Evolutionary conservation across 92 coral and sea anemone species (phyloP).

Genomic region (Phenganax subtilis): DNA sequence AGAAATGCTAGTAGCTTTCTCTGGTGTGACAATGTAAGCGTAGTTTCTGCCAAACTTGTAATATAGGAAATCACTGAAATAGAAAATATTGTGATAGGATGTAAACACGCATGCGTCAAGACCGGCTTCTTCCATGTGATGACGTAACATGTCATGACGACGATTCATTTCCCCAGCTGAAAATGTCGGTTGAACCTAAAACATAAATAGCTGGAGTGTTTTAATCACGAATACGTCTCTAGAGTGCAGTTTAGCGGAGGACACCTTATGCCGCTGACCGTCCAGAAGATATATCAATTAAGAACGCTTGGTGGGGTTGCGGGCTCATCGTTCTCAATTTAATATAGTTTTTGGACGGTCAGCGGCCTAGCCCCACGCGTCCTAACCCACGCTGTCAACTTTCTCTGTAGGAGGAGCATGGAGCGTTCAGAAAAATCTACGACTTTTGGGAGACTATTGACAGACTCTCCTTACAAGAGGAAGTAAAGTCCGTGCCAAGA

Average conservation of each 20-base stretch:
- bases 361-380: no score
- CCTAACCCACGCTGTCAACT: no score
- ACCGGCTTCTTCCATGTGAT: constrained; percentile 64
- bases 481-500: no score
- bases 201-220: not conserved
- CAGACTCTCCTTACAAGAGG: not conserved
- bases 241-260: no score
- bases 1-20: constrained; percentile 60
- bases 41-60: constrained; percentile 79
- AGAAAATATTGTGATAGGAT: constrained; percentile 71
- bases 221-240: no score
- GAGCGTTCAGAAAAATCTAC: not conserved
- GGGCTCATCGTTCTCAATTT: no score
- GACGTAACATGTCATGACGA: constrained; percentile 61
- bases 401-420: no score
- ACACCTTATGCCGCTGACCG: no score
- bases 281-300: not conserved
- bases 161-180: constrained; percentile 78
- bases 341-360: no score
- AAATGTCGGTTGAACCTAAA: constrained; percentile 68
- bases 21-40: constrained; percentile 68
- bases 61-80: constrained; percentile 71
- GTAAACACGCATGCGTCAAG: constrained; percentile 95
- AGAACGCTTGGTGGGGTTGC: not conserved
- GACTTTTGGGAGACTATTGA: no score